Evolutionary conservation across 2,797 vertebrate genomes (phyloP).

Genomic region (Tenualosa ilisha): DNA sequence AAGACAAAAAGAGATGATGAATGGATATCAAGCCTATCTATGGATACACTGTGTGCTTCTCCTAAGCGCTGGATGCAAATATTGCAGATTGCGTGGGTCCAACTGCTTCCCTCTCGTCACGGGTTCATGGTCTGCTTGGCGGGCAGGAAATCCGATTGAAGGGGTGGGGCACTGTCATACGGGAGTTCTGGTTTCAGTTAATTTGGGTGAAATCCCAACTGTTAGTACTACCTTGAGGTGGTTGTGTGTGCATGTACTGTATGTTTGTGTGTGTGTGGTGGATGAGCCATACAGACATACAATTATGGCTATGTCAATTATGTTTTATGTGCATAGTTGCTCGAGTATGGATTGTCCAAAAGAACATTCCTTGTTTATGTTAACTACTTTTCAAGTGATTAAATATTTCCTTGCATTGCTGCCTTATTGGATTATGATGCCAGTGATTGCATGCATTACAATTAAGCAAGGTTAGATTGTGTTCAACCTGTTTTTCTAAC

Average conservation of each 20-base stretch:
- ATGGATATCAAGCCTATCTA: background rate
- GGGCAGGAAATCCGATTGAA: slow-evolving; percentile 13
- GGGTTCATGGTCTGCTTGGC: slow-evolving; percentile 1
- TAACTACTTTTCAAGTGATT: background rate
- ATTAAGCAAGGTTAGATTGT: background rate
- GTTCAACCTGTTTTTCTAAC: background rate
- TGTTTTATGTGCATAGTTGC: background rate
- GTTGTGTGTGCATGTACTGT: no score
- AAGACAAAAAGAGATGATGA: background rate
- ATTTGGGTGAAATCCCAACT: slow-evolving; percentile 17
- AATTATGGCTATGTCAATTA: background rate
- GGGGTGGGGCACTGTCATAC: background rate
- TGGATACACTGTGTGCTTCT: background rate
- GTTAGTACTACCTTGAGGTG: background rate
- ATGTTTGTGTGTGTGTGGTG: background rate
- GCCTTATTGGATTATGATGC: no score
- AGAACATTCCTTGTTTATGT: background rate
- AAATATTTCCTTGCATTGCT: background rate
- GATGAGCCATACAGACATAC: background rate
- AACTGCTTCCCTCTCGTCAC: background rate
- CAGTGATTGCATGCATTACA: background rate
- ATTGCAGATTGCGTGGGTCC: background rate
- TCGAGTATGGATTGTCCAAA: background rate
- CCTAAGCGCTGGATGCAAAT: background rate
- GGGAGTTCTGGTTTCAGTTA: background rate